Evolutionary conservation across 2,113 vertebrate species (phyloP).

Genomic region (Psilopogon haemacephalus): DNA sequence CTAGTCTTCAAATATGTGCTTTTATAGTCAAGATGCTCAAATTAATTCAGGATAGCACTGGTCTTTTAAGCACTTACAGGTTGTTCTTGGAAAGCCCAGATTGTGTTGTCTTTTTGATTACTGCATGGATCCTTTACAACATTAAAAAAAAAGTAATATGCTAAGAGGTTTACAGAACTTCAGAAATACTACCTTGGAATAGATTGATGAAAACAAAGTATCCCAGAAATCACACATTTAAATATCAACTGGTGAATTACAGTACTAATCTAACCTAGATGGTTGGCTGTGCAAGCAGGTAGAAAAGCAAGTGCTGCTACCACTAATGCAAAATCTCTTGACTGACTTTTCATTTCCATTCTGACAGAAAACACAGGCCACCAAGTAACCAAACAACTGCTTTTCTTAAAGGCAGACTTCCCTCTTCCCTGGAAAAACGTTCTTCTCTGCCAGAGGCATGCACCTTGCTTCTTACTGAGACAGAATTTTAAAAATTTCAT

Average conservation of each 20-base stretch:
- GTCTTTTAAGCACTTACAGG: neutral
- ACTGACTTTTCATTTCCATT: neutral
- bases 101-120: neutral
- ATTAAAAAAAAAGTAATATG: neutral
- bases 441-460: neutral
- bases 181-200: neutral
- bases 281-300: neutral
- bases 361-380: neutral
- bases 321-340: neutral
- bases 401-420: neutral
- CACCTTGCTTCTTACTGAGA: neutral
- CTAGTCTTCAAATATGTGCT: neutral
- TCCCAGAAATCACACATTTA: neutral
- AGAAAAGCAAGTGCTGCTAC: neutral
- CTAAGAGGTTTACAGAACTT: neutral
- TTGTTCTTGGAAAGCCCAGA: neutral
- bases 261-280: neutral
- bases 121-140: rapidly evolving
- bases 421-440: neutral
- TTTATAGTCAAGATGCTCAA: neutral
- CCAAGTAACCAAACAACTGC: too few relatives aligned
- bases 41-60: neutral
- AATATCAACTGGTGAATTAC: neutral
- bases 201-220: neutral
- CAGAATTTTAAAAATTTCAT: neutral